A percentile compares a stretch with the other conserved stretches of the same genome.
Evolutionary conservation across 1,140 invertebrate species (phyloP).

Genomic region (Orussus abietinus): DNA sequence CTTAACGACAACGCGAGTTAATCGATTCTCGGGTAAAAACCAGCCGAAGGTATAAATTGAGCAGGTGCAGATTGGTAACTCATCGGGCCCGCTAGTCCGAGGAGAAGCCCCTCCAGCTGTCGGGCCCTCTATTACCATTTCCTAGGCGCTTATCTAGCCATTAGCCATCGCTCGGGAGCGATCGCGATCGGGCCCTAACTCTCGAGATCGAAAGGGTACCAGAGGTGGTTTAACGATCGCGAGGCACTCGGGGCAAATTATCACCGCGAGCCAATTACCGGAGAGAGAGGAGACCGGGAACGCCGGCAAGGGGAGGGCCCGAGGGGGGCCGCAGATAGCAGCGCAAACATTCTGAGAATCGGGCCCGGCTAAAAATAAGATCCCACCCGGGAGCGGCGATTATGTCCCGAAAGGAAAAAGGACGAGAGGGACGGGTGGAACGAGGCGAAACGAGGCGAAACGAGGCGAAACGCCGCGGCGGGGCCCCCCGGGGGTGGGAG

Average conservation of each 20-base stretch:
- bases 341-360: constrained; percentile 45
- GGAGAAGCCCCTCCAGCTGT: no score
- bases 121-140: no score
- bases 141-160: no score
- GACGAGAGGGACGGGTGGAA: constrained; percentile 3
- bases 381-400: constrained; percentile 50
- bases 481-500: neutral
- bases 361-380: constrained; percentile 48
- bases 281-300: constrained; percentile 8
- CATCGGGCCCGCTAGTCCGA: no score
- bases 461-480: constrained; percentile 25
- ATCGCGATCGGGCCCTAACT: constrained; percentile 16
- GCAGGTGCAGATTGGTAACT: no score
- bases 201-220: constrained; percentile 24
- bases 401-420: constrained; percentile 42
- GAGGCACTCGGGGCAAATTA: constrained; percentile 41
- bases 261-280: constrained; percentile 40
- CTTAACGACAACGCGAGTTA: no score
- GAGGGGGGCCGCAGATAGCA: constrained; percentile 24
- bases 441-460: constrained; percentile 25
- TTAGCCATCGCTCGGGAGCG: no score
- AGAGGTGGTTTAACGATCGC: constrained; percentile 45
- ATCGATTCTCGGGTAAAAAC: no score
- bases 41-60: no score
- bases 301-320: constrained; percentile 14